Conservation (phyloP, 1,140 invertebrate species). For the Drosophila sp. region DNA sequence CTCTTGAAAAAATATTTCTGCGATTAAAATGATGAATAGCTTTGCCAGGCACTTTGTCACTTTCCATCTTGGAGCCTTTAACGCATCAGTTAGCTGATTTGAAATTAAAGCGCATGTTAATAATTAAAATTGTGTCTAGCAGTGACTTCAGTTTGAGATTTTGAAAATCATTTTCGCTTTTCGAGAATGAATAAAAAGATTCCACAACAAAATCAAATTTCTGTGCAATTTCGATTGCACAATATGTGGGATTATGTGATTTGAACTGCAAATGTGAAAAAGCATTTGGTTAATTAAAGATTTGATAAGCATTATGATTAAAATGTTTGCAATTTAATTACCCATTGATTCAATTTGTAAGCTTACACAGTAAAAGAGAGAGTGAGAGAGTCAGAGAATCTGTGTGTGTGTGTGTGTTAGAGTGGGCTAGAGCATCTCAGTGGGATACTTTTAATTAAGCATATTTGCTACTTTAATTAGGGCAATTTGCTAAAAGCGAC, state of each 20-base stretch:
- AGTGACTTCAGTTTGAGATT: too few species aligned
- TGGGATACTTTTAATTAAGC: conserved; percentile 1
- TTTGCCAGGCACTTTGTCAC: too few species aligned
- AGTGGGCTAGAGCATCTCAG: not conserved
- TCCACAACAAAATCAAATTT: not conserved
- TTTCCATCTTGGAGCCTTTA: too few species aligned
- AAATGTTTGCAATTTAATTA: conserved; percentile 10
- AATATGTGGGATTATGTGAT: conserved; percentile 1
- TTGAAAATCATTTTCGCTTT: not conserved
- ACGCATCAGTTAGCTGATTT: too few species aligned
- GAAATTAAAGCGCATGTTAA: too few species aligned
- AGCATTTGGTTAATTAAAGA: not conserved
- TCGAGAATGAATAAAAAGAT: not conserved
- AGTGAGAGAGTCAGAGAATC: not conserved
- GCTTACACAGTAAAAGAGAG: not conserved
- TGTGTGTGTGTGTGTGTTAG: not conserved
- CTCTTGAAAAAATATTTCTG: too few species aligned
- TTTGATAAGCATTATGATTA: conserved; percentile 10
- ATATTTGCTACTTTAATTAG: conserved; percentile 6
- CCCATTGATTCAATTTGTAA: not conserved
- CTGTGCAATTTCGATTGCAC: not conserved
- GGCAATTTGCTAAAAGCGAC: conserved; percentile 5
- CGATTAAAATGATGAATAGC: too few species aligned
- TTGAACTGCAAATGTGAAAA: not conserved
- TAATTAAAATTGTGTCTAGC: too few species aligned